A percentile compares a stretch with the other conserved stretches of the same genome.
These are phyloP conservation scores for Tenthredo mesomela DNA, from an alignment of 2,888 invertebrate species.

Conservation along the genomic window DNA sequence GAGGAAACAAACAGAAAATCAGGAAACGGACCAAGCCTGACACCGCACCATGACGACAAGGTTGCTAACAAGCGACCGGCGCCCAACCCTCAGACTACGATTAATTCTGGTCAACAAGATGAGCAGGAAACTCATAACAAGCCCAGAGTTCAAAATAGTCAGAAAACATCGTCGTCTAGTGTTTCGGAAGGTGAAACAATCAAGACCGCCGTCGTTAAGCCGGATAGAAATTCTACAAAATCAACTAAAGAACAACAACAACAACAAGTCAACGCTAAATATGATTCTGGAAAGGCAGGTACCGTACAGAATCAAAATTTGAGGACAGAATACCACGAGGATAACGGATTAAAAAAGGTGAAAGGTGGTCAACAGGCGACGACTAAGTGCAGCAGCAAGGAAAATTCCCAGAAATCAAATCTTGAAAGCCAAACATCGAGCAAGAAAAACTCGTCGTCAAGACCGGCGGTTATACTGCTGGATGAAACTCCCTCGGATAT, in stretches of 20 bases:
- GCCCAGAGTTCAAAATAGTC: conserved; percentile 15
- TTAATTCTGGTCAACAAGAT: conserved; percentile 57
- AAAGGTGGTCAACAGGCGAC: conserved; percentile 17
- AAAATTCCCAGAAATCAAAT: conserved; percentile 58
- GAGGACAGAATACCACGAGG: neutral
- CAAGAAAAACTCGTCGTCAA: conserved; percentile 62
- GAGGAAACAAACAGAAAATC: conserved; percentile 37
- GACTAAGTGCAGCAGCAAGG: conserved; percentile 56
- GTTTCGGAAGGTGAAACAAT: conserved; percentile 25
- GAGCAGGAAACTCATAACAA: conserved; percentile 58
- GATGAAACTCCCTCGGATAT: conserved; percentile 77
- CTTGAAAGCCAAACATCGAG: conserved; percentile 57
- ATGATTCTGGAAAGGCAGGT: conserved; percentile 39
- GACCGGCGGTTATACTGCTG: conserved; percentile 88
- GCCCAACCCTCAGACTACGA: conserved; percentile 56
- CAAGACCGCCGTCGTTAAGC: neutral
- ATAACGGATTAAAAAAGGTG: neutral
- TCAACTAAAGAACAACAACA: conserved; percentile 54
- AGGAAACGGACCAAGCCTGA: conserved; percentile 2
- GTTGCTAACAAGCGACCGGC: conserved; percentile 7
- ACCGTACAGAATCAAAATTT: conserved; percentile 6
- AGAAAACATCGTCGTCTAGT: neutral
- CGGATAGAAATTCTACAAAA: conserved; percentile 52
- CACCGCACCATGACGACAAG: conserved; percentile 35
- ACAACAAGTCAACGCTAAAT: conserved; percentile 57